phyloP scores from a whole-genome alignment of 2,113 vertebrate species.

The Potamarius usumacintae region DNA sequence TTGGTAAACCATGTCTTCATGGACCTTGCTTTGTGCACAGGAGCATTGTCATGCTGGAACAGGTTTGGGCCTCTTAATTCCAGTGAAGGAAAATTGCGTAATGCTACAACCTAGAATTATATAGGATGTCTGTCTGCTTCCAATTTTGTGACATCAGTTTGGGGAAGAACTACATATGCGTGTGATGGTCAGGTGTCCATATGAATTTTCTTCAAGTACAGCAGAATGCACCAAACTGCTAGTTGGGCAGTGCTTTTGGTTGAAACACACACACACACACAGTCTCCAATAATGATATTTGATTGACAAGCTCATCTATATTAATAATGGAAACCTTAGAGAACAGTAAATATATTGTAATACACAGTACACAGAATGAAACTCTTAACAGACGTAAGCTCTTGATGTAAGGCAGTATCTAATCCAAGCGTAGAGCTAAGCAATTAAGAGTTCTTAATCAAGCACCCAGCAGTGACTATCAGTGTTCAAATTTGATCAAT shows the following conservation, averaged over 20 bases:
- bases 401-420: neutral
- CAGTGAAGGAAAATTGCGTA: too few relatives aligned
- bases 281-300: neutral
- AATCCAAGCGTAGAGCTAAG: neutral
- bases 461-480: neutral
- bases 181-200: neutral
- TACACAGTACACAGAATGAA: neutral
- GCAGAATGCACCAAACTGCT: neutral
- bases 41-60: too few relatives aligned
- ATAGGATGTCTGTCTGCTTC: too few relatives aligned
- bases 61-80: too few relatives aligned
- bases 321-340: neutral
- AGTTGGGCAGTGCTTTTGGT: neutral
- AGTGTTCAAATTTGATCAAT: conserved; percentile 2
- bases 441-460: conserved; percentile 4
- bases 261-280: neutral
- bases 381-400: neutral
- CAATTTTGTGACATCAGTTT: neutral
- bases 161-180: neutral
- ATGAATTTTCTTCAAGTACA: neutral
- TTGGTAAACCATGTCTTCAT: too few relatives aligned
- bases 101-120: neutral
- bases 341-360: neutral
- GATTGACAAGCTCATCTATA: neutral
- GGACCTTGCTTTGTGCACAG: too few relatives aligned